Evolutionary conservation across 2,888 invertebrate species (phyloP).

Genomic region (Patella depressa): DNA sequence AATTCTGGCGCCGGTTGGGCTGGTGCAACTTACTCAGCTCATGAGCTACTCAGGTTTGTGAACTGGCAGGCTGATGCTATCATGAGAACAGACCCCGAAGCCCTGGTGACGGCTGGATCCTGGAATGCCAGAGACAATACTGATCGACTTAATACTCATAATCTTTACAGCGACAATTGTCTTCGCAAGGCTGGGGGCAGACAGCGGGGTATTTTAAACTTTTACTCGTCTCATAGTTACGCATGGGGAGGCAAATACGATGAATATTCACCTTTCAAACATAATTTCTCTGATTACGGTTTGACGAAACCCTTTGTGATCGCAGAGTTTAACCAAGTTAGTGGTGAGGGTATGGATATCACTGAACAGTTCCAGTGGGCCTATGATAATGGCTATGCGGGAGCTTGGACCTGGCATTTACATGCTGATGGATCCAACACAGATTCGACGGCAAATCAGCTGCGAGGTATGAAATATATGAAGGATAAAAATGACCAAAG

Average conservation of each 20-base stretch:
- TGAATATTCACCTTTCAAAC: constrained; percentile 39
- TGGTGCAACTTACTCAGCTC: constrained; percentile 45
- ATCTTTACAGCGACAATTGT: constrained; percentile 48
- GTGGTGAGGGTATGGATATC: constrained; percentile 31
- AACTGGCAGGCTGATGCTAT: constrained; percentile 53
- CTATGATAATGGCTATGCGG: constrained; percentile 33
- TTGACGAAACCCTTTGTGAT: constrained; percentile 32
- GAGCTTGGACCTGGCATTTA: constrained; percentile 38
- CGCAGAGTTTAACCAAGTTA: constrained; percentile 32
- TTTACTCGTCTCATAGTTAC: constrained; percentile 49
- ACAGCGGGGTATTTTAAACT: constrained; percentile 43
- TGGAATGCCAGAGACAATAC: constrained; percentile 45
- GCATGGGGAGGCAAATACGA: constrained; percentile 37
- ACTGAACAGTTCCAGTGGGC: constrained; percentile 26
- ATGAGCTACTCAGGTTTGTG: constrained; percentile 51
- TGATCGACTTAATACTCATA: constrained; percentile 36
- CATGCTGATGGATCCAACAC: constrained; percentile 37
- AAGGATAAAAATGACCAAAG: constrained; percentile 16
- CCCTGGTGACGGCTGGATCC: constrained; percentile 45
- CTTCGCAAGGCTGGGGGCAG: constrained; percentile 43
- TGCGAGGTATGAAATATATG: constrained; percentile 28
- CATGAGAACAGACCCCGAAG: constrained; percentile 38
- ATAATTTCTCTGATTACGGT: constrained; percentile 26
- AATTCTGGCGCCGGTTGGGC: constrained; percentile 61
- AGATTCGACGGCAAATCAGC: constrained; percentile 27